Base-by-base conservation (phyloP, 2,888 invertebrate genomes). In the Eumacrocentrus americanus region DNA sequence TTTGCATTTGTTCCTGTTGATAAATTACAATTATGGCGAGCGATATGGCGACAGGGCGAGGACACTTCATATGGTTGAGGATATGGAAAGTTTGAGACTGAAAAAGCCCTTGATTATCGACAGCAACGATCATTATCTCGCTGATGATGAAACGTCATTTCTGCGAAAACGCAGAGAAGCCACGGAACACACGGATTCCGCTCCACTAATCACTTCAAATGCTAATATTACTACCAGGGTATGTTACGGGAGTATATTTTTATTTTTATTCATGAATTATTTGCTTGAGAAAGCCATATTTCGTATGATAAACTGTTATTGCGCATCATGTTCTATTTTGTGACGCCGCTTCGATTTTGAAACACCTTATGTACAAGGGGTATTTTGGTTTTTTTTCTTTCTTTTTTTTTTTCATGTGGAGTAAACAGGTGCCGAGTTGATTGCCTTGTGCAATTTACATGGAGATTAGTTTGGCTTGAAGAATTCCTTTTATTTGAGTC, bases 161-260 rank as follows among this genome's bases (percentile, higher is more conserved):
- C 37, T 50, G 35, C 72, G 79, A 61, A 63, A 44, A n/a, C 76
- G 75, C 34, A 73, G 79, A 51, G 73, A 73, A 54, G 64, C 65
- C 29, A 14, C 63, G 52, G 52, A 64, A 61, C 48, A 38, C 22
- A 40, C 52, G 11, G 37, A 38, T 50, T 20, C 34, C 14, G 40
- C 25, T 34, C 25, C 60, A n/a, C 22, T 46, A n/a, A 57, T 54
- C 18, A 47, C 60, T 38, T 54, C 62, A 34, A 72, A 70, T 53
- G 73, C 77, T 48, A 77, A 78, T 61, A 78, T 80, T 57, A 70
- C 72, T 12, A 70, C 77, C 25, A 78, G 72, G 78, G 78, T 79
- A 64, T 54, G 68, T 62, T 6, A 4, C 3, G 4, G 9, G 7
- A 35, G 46, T 55, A 14, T 34, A 29, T 20, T 42, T 54, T 51